Evolutionary conservation across 2,888 invertebrate genomes (phyloP), one percentile per base, ranked within the genome.

Genomic region (Poecilobothrus nobilitatus): DNA sequence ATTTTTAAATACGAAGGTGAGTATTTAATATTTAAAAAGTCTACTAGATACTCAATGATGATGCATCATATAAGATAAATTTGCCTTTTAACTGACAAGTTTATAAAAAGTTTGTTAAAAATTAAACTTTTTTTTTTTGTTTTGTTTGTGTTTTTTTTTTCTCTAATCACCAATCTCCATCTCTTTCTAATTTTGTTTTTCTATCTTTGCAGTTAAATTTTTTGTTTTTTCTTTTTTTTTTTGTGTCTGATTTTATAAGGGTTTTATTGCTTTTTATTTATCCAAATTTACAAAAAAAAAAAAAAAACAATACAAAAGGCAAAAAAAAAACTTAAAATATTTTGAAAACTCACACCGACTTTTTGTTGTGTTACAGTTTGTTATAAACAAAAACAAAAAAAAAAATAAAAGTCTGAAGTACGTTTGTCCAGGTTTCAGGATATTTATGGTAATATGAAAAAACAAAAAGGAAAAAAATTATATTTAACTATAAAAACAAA

Each of bases 281-380:
- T 27, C 27, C 2, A 27, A 27, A 27, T 37, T 37, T 10, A 34
- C 37, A 53, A 53, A 53, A 53, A 53, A 53, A 53, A 44, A 44
- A 44, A 44, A 9, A 44, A 44, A 44, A 44, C 6, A 44, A 44
- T 44, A 44, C 15, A 15, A 15, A 15, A 15, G n/a, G n/a, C 44
- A 44, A 44, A 6, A 44, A 44, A 6, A 10, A 44, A 44, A 44
- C 6, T 34, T 2, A 44, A 15, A 53, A 18, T 6, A 53, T 53
- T 53, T 53, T 53, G 27, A 53, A 53, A 53, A 53, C 53, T 53
- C 53, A 53, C 53, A 53, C 53, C n/a, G 53, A 53, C 53, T 53
- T 53, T 15, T 18, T 53, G 53, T 53, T 53, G 15, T 53, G 53
- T 53, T 53, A 53, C 53, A 53, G n/a, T 15, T 53, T 53, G 37